Evolutionary conservation across 1,140 invertebrate genomes (phyloP), one percentile per base, ranked within the genome.

Genomic region (Stegodyphus mimosarum): DNA sequence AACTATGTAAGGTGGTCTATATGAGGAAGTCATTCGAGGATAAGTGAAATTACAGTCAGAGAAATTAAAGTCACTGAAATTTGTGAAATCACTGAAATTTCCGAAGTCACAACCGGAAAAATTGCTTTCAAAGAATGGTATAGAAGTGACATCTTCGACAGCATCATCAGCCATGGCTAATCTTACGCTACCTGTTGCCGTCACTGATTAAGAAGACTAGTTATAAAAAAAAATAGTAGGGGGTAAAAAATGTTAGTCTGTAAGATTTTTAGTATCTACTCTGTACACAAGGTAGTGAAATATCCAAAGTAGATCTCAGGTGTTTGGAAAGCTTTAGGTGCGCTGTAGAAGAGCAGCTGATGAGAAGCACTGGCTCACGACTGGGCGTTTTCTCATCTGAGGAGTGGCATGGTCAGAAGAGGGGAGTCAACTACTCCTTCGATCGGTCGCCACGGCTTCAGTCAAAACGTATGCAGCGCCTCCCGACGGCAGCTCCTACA

Each of bases 331-430:
- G 55, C 55, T 15, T 15, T 10, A 48, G 11, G 7, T 49, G 7
- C 15, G 17, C n/a, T 72, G 52, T 18, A 72, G 48, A 60, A 60
- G 63, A 13, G 55, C 48, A 63, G 48, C 66, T n/a, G 60, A 17
- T 15, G n/a, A 17, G 64, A n/a, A 18, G 10, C 33, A 15, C 52
- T 17, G 72, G 64, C 48, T 67, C 72, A 7, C 63, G 50, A 17
- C 81, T 63, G 81, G 81, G 81, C 81, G 81, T 84, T 84, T 84
- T 84, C 81, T 63, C 70, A 52, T 83, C 33, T 83, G 80, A 83
- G 80, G 51, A 63, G n/a, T 17, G 13, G 15, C 60, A 52, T 73
- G 71, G 7, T 11, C 17, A 6, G 71, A n/a, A 15, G 5, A 67
- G 72, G 51, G 60, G 50, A 60, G 71, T 52, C 10, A 7, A 7